Percentiles rank a stretch among this genome's conserved stretches.
Evolutionary conservation across 2,113 vertebrate species (phyloP).

Genomic region (Bothrops jararaca): DNA sequence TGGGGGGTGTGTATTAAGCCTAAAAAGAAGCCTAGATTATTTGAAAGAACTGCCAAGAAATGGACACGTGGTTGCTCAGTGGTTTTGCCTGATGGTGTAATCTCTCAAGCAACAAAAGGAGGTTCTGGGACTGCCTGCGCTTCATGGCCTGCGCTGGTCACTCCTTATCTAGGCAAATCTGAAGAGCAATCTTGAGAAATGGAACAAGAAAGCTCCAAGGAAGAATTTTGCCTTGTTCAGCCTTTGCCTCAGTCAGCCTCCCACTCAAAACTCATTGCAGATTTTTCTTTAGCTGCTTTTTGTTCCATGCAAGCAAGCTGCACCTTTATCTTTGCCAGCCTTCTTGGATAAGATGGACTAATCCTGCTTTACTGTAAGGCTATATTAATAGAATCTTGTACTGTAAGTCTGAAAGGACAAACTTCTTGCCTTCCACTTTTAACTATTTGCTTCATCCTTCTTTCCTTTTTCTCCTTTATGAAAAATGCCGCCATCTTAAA

Average conservation of each 20-base stretch:
- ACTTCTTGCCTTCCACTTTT: too few species aligned
- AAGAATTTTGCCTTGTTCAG: background rate
- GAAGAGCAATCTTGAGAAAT: background rate
- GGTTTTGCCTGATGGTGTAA: background rate
- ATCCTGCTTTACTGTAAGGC: too few species aligned
- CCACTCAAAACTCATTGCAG: background rate
- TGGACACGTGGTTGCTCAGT: background rate
- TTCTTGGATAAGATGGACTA: too few species aligned
- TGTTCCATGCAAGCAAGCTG: background rate
- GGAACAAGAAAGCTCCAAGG: background rate
- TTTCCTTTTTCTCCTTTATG: background rate
- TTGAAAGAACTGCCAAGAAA: background rate
- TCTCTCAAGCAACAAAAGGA: background rate
- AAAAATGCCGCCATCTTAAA: background rate
- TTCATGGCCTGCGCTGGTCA: background rate
- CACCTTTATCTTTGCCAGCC: background rate
- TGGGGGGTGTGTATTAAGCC: background rate
- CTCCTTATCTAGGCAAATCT: background rate
- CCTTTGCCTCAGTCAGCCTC: background rate
- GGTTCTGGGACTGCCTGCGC: background rate
- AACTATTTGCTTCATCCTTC: too few species aligned
- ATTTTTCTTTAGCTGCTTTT: background rate
- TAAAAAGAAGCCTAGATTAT: background rate
- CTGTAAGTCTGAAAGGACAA: too few species aligned
- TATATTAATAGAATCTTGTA: too few species aligned